Evolutionary conservation across 2,797 vertebrate genomes (phyloP), one percentile per base, ranked within the genome.

Genomic region (Eleutherodactylus coqui): DNA sequence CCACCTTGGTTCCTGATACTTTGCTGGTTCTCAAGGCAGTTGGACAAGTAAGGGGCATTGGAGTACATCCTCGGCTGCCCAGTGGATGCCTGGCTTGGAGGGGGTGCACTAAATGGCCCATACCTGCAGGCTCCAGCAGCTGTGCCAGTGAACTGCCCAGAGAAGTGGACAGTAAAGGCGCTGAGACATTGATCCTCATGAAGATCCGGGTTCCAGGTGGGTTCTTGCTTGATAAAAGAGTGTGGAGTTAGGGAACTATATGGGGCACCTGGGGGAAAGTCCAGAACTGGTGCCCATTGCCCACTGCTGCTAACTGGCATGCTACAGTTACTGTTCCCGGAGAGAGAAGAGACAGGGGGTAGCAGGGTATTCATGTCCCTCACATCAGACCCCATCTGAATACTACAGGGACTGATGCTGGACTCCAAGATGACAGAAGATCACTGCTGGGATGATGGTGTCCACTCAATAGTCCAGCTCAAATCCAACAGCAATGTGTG

Each of bases 141-240:
- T 16, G 97, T 93, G 85, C 97, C 97, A 0, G 97, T 97, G 83
- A 99, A 96, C 92, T 99, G 97, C 32, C 97, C 97, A 0, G 97
- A 97, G 94, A 99, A 97, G 93, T 99, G 97, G 32, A 99, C 95
- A 0, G 97, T 99, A 93, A 99, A 98, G 91, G 98, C 98, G 91
- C 97, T 98, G 62, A 97, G 92, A 86, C 97, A 98, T 89, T 99
- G 97, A 88, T 99, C 98, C 88, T 99, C 97, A 55, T 96, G 95
- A 0, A 96, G 92, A 86, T 99, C 97, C 0, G 94, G 89, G 83
- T 95, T 96, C 98, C 98, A 99, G 90, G 94, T 93, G 4, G 97
- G 97, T 92, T 99, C 98, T 93, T 99, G 98, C 91, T 99, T 99
- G 94, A 99, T 97, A 91, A 98, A 97, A 73, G 97, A 97, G 92